Evolutionary conservation across 2,113 vertebrate species (phyloP), one percentile per base, ranked within the genome.

Genomic region (Gorilla gorilla): DNA sequence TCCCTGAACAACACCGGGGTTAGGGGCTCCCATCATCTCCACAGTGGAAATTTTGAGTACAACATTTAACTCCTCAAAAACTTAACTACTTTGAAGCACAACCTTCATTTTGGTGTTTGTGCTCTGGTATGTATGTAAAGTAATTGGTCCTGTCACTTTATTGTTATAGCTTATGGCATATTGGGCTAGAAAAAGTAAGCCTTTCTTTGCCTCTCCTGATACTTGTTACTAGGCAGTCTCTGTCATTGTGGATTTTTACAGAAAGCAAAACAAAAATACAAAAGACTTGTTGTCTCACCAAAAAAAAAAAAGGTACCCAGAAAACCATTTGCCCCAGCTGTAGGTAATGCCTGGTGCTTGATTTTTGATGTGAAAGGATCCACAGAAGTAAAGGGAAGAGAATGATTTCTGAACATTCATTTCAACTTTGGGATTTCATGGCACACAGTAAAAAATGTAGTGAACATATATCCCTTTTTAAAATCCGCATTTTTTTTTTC

Each of bases 311-410:
- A 86, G 7, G 4, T 32, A 61, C 16, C 32, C 88, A 94, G 83
- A 81, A 92, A 88, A 18, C 70, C 23, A 68, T 23, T 87, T 70
- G 43, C 3, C 35, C 16, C 10, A 38, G 6, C 32, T 22, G 12
- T 64, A 50, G 1, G 78, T 73, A 59, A 89, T 89, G 55, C 43
- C n/a, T 78, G 18, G 12, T 55, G 40, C 38, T 80, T 89, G 59
- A 79, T 32, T 83, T 96, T 82, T 91, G 72, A 81, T 96, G 75
- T 82, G 75, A 72, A 84, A 72, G 14, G 70, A 93, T 84, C n/a
- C 57, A 6, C 25, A 87, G 68, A 93, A 88, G 12, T n/a, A 52
- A 66, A n/a, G n/a, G 12, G 5, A 83, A 52, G 55, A 66, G 52
- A 86, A 45, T 50, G 38, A 61, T 45, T 90, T 92, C 43, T 90